Evolutionary conservation across 2,888 invertebrate species (phyloP).

Genomic region (Xestia xanthographa): DNA sequence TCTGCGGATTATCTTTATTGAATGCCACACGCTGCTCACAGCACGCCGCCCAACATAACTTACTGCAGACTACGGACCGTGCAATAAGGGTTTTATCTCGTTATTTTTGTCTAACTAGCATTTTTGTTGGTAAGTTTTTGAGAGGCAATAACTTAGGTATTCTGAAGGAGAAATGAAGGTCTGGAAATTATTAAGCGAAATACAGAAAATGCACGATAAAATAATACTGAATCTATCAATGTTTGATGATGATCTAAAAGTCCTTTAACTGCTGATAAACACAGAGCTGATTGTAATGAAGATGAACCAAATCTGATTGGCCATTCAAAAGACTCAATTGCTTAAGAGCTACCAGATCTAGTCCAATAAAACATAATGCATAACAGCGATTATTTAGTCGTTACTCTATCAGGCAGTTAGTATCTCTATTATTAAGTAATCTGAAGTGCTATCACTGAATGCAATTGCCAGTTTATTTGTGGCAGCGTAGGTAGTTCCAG

Average conservation of each 20-base stretch:
- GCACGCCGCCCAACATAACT: conserved; percentile 75
- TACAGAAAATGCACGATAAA: background rate
- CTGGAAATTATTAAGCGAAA: background rate
- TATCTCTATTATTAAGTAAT: conserved; percentile 46
- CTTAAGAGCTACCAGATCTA: conserved; percentile 31
- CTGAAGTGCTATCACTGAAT: conserved; percentile 12
- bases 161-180: conserved; percentile 18
- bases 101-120: conserved; percentile 64
- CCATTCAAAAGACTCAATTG: conserved; percentile 29
- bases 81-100: conserved; percentile 63
- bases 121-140: conserved; percentile 54
- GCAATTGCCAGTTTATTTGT: background rate
- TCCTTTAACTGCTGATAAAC: background rate
- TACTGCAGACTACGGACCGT: conserved; percentile 64
- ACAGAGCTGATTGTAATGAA: background rate
- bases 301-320: conserved; percentile 28
- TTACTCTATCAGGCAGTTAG: conserved; percentile 45
- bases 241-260: background rate
- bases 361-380: conserved; percentile 42
- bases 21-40: conserved; percentile 87
- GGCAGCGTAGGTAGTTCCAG: conserved; percentile 36
- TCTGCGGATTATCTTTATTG: conserved; percentile 87
- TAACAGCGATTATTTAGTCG: conserved; percentile 41
- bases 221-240: background rate
- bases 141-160: conserved; percentile 36